Conservation (phyloP, 2,797 vertebrate species). For the Neoniphon sammara region DNA sequence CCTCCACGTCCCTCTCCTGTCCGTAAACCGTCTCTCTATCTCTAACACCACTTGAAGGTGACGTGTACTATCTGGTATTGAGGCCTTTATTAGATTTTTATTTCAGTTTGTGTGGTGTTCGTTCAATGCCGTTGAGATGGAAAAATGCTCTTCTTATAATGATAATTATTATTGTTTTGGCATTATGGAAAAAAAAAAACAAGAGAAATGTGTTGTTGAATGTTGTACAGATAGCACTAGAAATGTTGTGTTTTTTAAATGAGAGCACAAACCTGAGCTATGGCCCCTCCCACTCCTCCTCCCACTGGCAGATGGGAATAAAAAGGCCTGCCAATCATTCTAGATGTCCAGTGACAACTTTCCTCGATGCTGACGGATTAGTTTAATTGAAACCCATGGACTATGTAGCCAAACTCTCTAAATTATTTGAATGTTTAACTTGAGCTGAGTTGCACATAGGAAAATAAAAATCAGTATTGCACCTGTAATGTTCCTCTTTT, state of each 20-base stretch:
- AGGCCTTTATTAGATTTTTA: conserved; percentile 84
- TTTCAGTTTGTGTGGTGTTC: conserved; percentile 81
- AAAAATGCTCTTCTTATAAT: conserved; percentile 84
- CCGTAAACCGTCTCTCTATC: conserved; percentile 65
- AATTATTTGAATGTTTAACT: conserved; percentile 46
- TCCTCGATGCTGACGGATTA: conserved; percentile 18
- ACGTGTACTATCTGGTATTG: conserved; percentile 85
- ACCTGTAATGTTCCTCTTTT: background rate
- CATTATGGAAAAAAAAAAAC: conserved; percentile 76
- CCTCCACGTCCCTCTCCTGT: conserved; percentile 24
- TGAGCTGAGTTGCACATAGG: conserved; percentile 30
- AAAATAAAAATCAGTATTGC: background rate
- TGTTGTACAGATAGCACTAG: conserved; percentile 89
- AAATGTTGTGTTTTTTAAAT: conserved; percentile 83
- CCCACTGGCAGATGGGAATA: conserved; percentile 69
- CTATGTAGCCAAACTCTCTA: background rate
- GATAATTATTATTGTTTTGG: conserved; percentile 85
- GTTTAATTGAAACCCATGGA: conserved; percentile 32
- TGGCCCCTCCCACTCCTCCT: conserved; percentile 65
- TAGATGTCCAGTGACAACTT: conserved; percentile 29
- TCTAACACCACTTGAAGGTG: conserved; percentile 82
- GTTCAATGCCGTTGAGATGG: conserved; percentile 84
- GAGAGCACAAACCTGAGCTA: conserved; percentile 80
- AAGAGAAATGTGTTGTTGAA: conserved; percentile 85
- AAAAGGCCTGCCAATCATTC: conserved; percentile 65